Base-by-base conservation (phyloP, 1,140 invertebrate genomes). In the Drosophila watanabei region DNA sequence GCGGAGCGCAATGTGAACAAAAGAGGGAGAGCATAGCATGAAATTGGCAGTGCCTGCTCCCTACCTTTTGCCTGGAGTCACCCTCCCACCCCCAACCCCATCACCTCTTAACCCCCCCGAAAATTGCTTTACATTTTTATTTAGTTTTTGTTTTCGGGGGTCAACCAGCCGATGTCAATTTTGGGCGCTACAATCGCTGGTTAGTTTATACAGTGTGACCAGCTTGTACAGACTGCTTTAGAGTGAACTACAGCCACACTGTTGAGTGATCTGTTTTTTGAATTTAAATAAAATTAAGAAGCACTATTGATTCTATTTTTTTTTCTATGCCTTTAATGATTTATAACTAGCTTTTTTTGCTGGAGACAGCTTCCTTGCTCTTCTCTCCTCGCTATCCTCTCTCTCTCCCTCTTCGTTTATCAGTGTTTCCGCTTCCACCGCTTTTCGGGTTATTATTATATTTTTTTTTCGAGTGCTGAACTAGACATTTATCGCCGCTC, bases 61-160 rank as follows among this genome's bases (percentile, higher is more conserved):
- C 8, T 24, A 56, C 18, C 30, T 33, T 60, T 41, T 7, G 6
- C 13, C 24, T 2, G 30, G 41, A 4, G 16, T 20, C 18, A 11
- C 49, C 28, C 10, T n/a, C n/a, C 28, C 10, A 13, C n/a, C 7
- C 41, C 11, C 13, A 10, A 13, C n/a, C n/a, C n/a, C n/a, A n/a
- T n/a, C n/a, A 13, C 24, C 16, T 16, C 33, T 10, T 30, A 24
- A 8, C 18, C 46, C 43, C 33, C 18, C 9, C 49, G 49, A 76
- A 87, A 87, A 87, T 88, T 87, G 84, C 61, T 60, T 69, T 77
- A 78, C 72, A 89, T 88, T 88, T 87, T 78, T 88, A 80, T 88
- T 75, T 89, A 80, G 84, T 80, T 84, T 88, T 64, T 48, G 45
- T 69, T 79, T 61, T 35, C 48, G 33, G 69, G 64, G 60, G 63